These are phyloP conservation scores for Octopus sinensis DNA, from an alignment of 1,140 invertebrate species.

Conservation along the genomic window DNA sequence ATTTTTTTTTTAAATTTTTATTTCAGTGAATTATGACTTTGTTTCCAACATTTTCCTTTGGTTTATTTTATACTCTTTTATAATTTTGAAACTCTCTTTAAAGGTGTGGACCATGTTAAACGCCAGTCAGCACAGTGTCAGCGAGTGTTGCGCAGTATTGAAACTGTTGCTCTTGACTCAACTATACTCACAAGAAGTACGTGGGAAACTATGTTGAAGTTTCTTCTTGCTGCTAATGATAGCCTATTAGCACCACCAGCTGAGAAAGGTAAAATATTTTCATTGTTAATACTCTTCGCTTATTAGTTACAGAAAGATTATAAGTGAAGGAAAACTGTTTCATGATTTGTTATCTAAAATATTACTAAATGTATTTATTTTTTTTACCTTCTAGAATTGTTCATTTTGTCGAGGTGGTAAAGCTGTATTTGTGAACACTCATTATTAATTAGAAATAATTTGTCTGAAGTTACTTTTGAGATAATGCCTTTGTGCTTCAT, in stretches of 20 bases:
- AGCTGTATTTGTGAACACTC: no score
- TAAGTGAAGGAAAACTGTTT: no score
- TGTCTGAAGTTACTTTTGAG: no score
- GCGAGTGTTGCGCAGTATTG: slow-evolving; percentile 82
- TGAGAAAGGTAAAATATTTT: slow-evolving; percentile 66
- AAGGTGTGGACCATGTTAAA: slow-evolving; percentile 61
- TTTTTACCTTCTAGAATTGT: no score
- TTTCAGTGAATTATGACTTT: neutral
- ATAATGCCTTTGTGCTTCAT: no score
- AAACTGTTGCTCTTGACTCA: slow-evolving; percentile 79
- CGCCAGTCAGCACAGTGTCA: slow-evolving; percentile 93
- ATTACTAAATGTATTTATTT: no score
- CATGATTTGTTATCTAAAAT: no score
- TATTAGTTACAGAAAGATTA: no score
- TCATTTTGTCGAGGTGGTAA: no score
- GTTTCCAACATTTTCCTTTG: neutral
- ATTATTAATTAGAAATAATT: no score
- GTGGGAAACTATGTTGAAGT: slow-evolving; percentile 85
- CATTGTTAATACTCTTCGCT: no score
- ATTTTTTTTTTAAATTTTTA: no score
- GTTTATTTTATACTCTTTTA: neutral
- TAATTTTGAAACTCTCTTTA: slow-evolving; percentile 5
- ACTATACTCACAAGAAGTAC: slow-evolving; percentile 76
- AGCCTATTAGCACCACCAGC: slow-evolving; percentile 86
- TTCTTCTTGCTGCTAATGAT: slow-evolving; percentile 89